Percentiles rank a stretch among this genome's conserved stretches.
phyloP scores from a whole-genome alignment of 1,140 invertebrate species.

The Trichonephila clavipes region DNA sequence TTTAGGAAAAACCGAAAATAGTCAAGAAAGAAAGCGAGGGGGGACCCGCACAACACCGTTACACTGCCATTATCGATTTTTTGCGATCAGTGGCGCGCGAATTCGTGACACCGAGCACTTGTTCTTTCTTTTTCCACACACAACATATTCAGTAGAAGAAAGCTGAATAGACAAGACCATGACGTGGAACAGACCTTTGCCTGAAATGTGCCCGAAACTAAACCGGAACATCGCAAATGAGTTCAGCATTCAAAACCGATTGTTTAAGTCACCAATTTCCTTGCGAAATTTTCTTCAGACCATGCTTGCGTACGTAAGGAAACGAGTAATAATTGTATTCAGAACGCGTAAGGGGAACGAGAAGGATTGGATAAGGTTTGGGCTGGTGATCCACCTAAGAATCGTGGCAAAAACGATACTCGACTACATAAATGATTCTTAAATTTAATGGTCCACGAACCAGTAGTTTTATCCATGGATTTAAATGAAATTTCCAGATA shows the following conservation, averaged over 20 bases:
- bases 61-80: constrained; percentile 33
- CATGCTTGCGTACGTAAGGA: neutral
- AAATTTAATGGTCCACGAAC: too few relatives aligned
- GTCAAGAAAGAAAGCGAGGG: neutral
- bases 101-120: constrained; percentile 10
- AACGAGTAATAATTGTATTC: neutral
- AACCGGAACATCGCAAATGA: constrained; percentile 1
- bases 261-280: neutral
- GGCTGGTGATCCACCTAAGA: neutral
- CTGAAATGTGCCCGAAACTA: neutral
- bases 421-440: too few relatives aligned
- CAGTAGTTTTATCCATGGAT: too few relatives aligned
- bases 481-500: too few relatives aligned
- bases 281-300: constrained; percentile 24
- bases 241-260: constrained; percentile 28
- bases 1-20: neutral
- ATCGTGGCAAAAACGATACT: neutral
- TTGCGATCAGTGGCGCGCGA: constrained; percentile 27
- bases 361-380: neutral
- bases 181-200: neutral
- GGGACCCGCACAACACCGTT: neutral
- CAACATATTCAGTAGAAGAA: neutral
- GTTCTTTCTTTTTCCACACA: neutral
- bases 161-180: neutral
- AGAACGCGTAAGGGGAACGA: neutral